Conservation (phyloP, 2,113 vertebrate species). For the Rafetus swinhoei region DNA sequence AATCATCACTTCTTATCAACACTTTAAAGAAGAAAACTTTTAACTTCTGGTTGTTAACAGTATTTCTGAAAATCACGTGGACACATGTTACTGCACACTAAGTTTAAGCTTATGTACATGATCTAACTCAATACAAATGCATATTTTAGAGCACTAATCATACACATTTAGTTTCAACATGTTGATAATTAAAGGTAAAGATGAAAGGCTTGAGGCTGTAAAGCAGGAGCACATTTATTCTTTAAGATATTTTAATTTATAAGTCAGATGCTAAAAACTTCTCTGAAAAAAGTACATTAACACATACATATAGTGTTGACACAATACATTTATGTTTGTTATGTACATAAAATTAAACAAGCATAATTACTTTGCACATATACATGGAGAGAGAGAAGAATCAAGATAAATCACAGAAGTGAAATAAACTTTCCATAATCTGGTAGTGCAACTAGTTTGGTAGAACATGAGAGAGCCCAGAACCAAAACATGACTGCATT, state of each 20-base stretch:
- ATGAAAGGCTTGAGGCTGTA: not conserved
- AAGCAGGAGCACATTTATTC: not conserved
- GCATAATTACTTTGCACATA: not conserved
- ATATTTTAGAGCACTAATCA: not conserved
- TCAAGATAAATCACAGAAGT: constrained; percentile 22
- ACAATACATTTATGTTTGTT: not conserved
- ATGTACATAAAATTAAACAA: not conserved
- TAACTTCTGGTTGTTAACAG: not conserved
- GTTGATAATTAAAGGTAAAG: not conserved
- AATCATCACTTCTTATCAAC: not conserved
- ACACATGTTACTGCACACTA: fast-evolving
- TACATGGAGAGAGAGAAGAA: constrained; percentile 56
- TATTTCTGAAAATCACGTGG: fast-evolving
- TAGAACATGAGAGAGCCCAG: constrained; percentile 59
- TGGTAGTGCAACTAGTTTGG: constrained; percentile 57
- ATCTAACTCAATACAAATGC: not conserved
- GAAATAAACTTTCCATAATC: constrained; percentile 44
- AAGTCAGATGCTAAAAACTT: constrained; percentile 26
- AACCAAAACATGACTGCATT: constrained; percentile 65
- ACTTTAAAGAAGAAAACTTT: not conserved
- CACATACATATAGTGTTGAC: not conserved
- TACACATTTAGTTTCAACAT: not conserved
- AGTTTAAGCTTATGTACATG: not conserved
- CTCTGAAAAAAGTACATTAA: not conserved
- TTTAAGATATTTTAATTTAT: not conserved